These are phyloP conservation scores for Brachionus plicatilis DNA, from an alignment of 1,140 invertebrate genomes.

Conservation along the genomic window DNA sequence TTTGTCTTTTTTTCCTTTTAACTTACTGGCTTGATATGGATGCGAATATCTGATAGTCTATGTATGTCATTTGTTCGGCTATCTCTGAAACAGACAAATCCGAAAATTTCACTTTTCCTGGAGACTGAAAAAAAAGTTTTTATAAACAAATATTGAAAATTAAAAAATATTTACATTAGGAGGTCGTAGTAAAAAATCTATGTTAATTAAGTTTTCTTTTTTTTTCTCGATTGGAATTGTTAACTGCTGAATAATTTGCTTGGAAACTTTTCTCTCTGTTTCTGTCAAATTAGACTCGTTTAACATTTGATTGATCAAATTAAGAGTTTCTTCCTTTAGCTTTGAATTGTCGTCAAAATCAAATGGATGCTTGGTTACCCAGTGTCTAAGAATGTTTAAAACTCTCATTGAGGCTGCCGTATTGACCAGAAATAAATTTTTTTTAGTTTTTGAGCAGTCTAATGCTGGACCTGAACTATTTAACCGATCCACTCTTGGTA, in stretches of 20 bases:
- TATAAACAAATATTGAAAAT: slow-evolving; percentile 1
- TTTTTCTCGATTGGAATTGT: slow-evolving; percentile 18
- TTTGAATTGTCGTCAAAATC: slow-evolving; percentile 32
- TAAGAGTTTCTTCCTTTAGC: slow-evolving; percentile 30
- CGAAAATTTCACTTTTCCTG: slow-evolving; percentile 69
- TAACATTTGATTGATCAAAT: neutral
- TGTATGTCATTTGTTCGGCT: slow-evolving; percentile 84
- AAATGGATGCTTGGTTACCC: slow-evolving; percentile 65
- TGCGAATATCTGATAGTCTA: slow-evolving; percentile 86
- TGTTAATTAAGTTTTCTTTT: slow-evolving; percentile 60
- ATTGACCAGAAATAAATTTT: slow-evolving; percentile 64
- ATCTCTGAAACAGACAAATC: slow-evolving; percentile 81
- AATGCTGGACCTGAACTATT: slow-evolving; percentile 16
- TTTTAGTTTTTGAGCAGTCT: neutral
- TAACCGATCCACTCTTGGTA: slow-evolving; percentile 42
- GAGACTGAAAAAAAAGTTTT: slow-evolving; percentile 60
- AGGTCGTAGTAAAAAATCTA: slow-evolving; percentile 67
- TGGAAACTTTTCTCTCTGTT: slow-evolving; percentile 22
- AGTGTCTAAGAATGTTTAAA: slow-evolving; percentile 76
- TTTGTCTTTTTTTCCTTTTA: neutral
- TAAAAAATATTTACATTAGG: neutral
- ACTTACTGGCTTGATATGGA: slow-evolving; percentile 82
- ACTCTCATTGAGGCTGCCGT: slow-evolving; percentile 88
- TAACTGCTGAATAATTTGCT: slow-evolving; percentile 28
- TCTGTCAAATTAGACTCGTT: slow-evolving; percentile 23